phyloP scores from a whole-genome alignment of 2,888 invertebrate species.

The Hoplodrina blanda region DNA sequence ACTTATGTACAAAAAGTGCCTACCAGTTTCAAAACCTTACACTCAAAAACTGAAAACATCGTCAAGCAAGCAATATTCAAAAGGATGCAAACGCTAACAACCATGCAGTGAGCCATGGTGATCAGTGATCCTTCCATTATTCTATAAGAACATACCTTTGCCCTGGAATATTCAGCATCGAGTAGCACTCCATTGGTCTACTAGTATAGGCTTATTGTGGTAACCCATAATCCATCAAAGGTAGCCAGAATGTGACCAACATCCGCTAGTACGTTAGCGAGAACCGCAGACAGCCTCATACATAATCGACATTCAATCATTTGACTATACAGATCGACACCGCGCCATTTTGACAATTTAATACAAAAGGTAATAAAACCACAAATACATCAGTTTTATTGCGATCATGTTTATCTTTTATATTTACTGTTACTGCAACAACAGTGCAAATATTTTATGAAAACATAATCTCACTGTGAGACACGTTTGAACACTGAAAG shows the following conservation, averaged over 20 bases:
- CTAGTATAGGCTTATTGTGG: conserved; percentile 10
- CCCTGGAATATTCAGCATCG: neutral
- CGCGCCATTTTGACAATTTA: conserved; percentile 54
- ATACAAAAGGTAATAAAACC: conserved; percentile 53
- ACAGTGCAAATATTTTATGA: conserved; percentile 20
- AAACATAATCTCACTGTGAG: conserved; percentile 16
- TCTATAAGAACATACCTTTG: neutral
- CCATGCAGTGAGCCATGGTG: neutral
- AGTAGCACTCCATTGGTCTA: neutral
- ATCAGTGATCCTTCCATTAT: neutral
- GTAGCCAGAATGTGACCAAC: conserved; percentile 13
- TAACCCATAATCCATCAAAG: conserved; percentile 32
- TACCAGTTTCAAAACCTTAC: too few species aligned
- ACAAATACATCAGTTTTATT: conserved; percentile 52
- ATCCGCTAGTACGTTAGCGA: conserved; percentile 25
- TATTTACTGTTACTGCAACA: conserved; percentile 29
- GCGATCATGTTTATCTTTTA: conserved; percentile 45
- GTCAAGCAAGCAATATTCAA: too few species aligned
- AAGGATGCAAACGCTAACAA: too few species aligned
- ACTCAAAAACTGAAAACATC: too few species aligned
- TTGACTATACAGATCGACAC: conserved; percentile 19
- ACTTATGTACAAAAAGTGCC: too few species aligned
- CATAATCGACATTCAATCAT: conserved; percentile 54
- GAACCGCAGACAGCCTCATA: conserved; percentile 43
- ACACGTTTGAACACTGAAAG: conserved; percentile 12